Evolutionary conservation across 2,113 vertebrate species (phyloP).

Genomic region (Antechinus stuartii): DNA sequence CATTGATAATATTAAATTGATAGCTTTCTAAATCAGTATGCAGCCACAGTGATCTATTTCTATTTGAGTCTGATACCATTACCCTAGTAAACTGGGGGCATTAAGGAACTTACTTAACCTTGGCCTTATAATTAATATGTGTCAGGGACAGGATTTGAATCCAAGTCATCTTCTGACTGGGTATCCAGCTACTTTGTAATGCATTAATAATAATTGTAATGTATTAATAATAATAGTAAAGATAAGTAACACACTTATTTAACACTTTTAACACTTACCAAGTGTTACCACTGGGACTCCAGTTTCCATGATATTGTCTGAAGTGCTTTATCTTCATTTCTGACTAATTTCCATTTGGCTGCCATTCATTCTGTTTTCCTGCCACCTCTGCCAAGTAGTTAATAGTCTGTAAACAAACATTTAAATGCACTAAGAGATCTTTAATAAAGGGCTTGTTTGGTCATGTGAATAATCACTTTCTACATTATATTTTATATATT

Average conservation of each 20-base stretch:
- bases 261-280: not conserved
- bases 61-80: not conserved
- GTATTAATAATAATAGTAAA: not conserved
- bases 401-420: constrained; percentile 15
- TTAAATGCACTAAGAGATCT: not conserved
- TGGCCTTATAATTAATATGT: not conserved
- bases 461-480: not conserved
- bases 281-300: not conserved
- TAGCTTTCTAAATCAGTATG: not conserved
- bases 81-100: not conserved
- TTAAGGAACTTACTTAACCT: not conserved
- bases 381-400: constrained; percentile 37
- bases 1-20: not conserved
- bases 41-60: not conserved
- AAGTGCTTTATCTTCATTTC: constrained; percentile 29
- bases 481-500: not conserved
- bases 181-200: not conserved
- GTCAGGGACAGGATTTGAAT: not conserved
- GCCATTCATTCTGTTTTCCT: not conserved
- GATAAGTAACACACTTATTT: not conserved
- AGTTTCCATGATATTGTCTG: not conserved
- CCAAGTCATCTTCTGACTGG: not conserved
- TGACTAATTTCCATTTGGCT: constrained; percentile 30
- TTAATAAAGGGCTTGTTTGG: not conserved
- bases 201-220: too few relatives aligned